Base-by-base conservation (phyloP, 2,113 vertebrate species). In the Dolichallabes microphthalmus region DNA sequence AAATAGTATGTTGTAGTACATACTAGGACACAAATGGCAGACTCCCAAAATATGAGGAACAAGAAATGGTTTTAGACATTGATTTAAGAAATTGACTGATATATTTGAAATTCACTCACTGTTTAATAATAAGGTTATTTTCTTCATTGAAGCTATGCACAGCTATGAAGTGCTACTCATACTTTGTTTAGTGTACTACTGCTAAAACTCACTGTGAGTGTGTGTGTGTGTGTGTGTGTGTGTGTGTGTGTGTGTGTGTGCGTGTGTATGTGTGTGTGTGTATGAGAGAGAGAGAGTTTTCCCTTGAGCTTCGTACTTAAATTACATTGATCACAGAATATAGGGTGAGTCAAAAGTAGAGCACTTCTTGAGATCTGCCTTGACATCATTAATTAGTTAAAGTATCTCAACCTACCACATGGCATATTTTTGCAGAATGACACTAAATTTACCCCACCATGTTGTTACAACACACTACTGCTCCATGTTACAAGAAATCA, bases 11-110 rank as follows among this genome's bases (percentile, higher is more conserved):
- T 58, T 78, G 19, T 58, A 19, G 55, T 17, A 35, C 2, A 10
- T 76, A 53, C 25, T 53, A 53, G 73, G 50, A 76, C 27, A 55
- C 14, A 77, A 78, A 78, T 35, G 74, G 53, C 53, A 78, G 30
- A 58, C 19, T 78, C 76, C 30, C 4, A 58, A 22, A 58, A 32
- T 25, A 78, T 32, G 60, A 30, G 30, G 22, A 78, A 58, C 22
- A 35, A 12, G 76, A 58, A 58, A 19, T 58, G 30, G 27, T 57
- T 58, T 58, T 55, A 78, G 76, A 57, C 19, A 58, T 78, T 78
- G 55, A 78, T 78, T 58, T 30, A 78, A 78, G 76, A 78, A 25
- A 20, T 20, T 22, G 15, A 11, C 55, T 35, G 30, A 58, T 9
- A 58, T 52, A 76, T 77, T 57, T 77, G n/a, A 77, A 77, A 55